Conservation (phyloP, 2,113 vertebrate species). For the Cygnus atratus region DNA sequence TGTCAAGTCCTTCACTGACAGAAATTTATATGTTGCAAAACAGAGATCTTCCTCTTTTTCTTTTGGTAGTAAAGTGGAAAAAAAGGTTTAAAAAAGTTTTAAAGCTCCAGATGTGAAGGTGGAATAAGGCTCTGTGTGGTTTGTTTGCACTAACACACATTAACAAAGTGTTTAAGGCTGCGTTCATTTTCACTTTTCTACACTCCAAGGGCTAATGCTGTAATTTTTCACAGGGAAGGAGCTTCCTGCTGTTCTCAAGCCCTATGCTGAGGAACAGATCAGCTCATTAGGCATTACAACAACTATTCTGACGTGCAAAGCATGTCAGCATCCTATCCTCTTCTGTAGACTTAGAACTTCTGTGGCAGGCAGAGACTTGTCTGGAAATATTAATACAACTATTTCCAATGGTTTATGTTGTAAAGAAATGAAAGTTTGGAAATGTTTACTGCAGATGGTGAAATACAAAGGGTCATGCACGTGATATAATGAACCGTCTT, state of each 20-base stretch:
- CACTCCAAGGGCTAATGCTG: neutral
- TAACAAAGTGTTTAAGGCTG: neutral
- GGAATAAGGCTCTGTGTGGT: neutral
- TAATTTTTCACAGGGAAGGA: neutral
- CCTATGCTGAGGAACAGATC: neutral
- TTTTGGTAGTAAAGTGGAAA: neutral
- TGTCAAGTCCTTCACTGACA: neutral
- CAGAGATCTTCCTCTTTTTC: neutral
- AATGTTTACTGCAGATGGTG: slow-evolving; percentile 37
- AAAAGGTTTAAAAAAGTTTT: neutral
- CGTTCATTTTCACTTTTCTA: neutral
- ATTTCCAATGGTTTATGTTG: neutral
- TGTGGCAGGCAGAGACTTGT: neutral
- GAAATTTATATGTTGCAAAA: neutral
- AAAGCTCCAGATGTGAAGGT: neutral
- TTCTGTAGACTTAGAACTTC: neutral
- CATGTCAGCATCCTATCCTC: neutral
- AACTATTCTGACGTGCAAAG: neutral
- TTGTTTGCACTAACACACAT: neutral
- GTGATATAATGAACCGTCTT: neutral
- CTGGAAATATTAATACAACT: neutral
- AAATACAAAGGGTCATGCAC: neutral
- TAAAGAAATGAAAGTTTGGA: neutral
- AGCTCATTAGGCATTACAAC: neutral
- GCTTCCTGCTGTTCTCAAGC: neutral